Evolutionary conservation across 2,888 invertebrate genomes (phyloP), one percentile per base, ranked within the genome.

Genomic region (Cataglyphis rosenhaueri): DNA sequence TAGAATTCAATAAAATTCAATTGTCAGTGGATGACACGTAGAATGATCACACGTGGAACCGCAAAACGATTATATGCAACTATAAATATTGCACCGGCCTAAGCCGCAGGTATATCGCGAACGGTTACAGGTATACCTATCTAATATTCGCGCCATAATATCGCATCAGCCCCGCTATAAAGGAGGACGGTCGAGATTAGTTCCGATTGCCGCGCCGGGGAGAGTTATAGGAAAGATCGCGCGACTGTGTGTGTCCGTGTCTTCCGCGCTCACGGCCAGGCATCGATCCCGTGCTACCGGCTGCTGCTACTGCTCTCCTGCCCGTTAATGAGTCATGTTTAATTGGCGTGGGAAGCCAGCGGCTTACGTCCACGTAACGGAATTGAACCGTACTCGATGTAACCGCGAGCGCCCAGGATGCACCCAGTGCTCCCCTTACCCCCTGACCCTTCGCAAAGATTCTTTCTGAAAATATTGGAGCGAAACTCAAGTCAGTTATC

Each of bases 281-380:
- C 92, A 92, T 93, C 93, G 93, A 93, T 93, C 93, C 92, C 88
- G 88, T 35, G 91, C 92, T 92, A 92, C 92, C 92, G 91, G 88
- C 91, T 92, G 62, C 64, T 65, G 64, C 92, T 92, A 71, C 57
- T 71, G 57, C 59, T 70, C 70, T 29, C 91, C 92, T 91, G 92
- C 91, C 93, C 93, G 94, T 94, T 94, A 94, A 94, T 94, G 94
- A 94, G 94, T 94, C 94, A 94, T 94, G 94, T 94, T 94, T 94
- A 94, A 94, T 94, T 94, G 94, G 94, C 94, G 94, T 94, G 94
- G 94, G 94, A 94, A 94, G 94, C 92, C 88, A 89, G 91, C 87
- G 90, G 92, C 91, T 90, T 75, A 90, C 91, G 91, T 93, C 91
- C 92, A 89, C 89, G 89, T 94, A 94, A 94, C 94, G 94, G 93